Base-by-base conservation (phyloP, 2,888 invertebrate genomes). In the Liopterus haemorrhoidalis region DNA sequence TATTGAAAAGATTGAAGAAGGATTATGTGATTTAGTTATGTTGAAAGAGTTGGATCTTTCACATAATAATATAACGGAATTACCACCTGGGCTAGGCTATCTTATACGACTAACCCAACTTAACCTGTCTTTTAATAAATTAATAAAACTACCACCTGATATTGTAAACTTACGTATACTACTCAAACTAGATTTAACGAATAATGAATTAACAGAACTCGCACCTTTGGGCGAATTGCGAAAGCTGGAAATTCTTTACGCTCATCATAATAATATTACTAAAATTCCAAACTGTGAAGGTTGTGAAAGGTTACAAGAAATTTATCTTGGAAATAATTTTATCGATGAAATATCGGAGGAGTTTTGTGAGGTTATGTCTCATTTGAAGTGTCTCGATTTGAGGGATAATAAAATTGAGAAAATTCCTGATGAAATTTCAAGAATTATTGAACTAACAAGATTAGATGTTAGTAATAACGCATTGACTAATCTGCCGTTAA, bases 81-180 rank as follows among this genome's bases (percentile, higher is more conserved):
- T 94, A 62, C 90, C 92, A 18, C 73, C 80, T 51, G 87, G 88
- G 59, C 78, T 92, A 73, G 89, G 89, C 52, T 90, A 85, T 69
- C 69, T 90, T 65, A 85, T 87, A 49, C 78, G 87, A 56, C 70
- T 89, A 63, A 78, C 77, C 44, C 78, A 81, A 60, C 69, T 90
- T 53, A 79, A 84, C 64, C 64, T 87, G 48, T 81, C 84, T 54
- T 73, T 85, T 69, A 90, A 90, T 68, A 74, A 79, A 65, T 71
- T 90, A 54, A 72, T 70, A 59, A 80, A 82, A 62, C 66, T 91
- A 57, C 89, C 89, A 25, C 79, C 82, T 47, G 90, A 90, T 67
- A 79, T 90, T 63, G 85, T 82, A 43, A 84, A 82, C 66, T 76
- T 89, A 67, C 75, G 86, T 76, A 82, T 75, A 51, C 69, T 90